A percentile compares a stretch with the other conserved stretches of the same genome.
These are phyloP conservation scores for Drosophila anceps DNA, from an alignment of 2,888 invertebrate genomes.

Conservation along the genomic window DNA sequence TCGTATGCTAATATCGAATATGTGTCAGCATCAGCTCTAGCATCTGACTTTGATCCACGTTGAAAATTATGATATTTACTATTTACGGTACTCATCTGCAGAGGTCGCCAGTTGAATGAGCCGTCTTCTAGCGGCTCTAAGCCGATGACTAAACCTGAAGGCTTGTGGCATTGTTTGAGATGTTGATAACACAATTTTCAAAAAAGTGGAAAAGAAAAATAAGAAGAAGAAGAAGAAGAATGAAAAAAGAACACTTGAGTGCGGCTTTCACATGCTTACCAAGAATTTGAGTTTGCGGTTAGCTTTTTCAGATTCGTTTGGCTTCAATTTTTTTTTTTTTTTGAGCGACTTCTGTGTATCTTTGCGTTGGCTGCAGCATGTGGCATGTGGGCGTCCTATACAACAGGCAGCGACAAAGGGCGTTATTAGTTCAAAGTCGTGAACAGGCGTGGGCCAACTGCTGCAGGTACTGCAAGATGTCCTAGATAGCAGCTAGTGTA, in stretches of 20 bases:
- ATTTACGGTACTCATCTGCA: slow-evolving; percentile 42
- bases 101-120: slow-evolving; percentile 54
- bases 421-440: slow-evolving; percentile 65
- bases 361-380: slow-evolving; percentile 32
- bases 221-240: neutral
- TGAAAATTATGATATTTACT: slow-evolving; percentile 64
- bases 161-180: slow-evolving; percentile 48
- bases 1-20: slow-evolving; percentile 74
- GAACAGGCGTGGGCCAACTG: slow-evolving; percentile 49
- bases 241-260: slow-evolving; percentile 12
- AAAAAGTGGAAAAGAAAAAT: neutral
- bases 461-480: slow-evolving; percentile 21
- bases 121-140: slow-evolving; percentile 42
- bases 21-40: slow-evolving; percentile 56
- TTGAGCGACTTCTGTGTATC: slow-evolving; percentile 20
- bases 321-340: neutral
- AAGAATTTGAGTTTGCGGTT: slow-evolving; percentile 44
- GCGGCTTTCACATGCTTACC: slow-evolving; percentile 42
- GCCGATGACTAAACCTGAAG: slow-evolving; percentile 48
- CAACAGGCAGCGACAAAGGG: slow-evolving; percentile 51
- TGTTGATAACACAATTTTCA: slow-evolving; percentile 69
- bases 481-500: slow-evolving; percentile 26
- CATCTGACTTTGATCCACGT: slow-evolving; percentile 39
- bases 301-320: slow-evolving; percentile 13
- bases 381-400: slow-evolving; percentile 38